Evolutionary conservation across 2,797 vertebrate genomes (phyloP), one percentile per base, ranked within the genome.

Genomic region (Pseudopleuronectes americanus): DNA sequence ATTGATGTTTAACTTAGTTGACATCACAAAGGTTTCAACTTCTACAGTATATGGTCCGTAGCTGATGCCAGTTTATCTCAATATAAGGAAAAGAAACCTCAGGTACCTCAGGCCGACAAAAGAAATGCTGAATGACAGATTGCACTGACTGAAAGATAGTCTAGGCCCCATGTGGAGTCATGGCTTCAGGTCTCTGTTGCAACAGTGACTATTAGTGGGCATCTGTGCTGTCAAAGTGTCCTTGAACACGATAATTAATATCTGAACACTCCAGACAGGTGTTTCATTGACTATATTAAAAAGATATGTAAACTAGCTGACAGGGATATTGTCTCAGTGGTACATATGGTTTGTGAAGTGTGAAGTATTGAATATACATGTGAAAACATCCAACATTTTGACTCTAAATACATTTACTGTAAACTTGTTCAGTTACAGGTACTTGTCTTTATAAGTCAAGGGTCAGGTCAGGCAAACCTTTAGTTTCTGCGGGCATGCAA

Each of bases 381-480:
- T 43, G 41, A 43, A 13, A 43, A 43, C 14, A 41, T 16, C 1
- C 1, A 41, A 41, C 10, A 41, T 41, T 41, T 41, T 12, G 38
- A 31, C 31, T 33, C 8, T 33, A 10, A 38, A 38, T 13, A 13
- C 36, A 38, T 43, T 43, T 14, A 2, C 1, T n/a, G n/a, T n/a
- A n/a, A n/a, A 55, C 12, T 51, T 13, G 4, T 13, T 71, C 23
- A 22, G 10, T 38, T 19, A 64, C 16, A 2, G 1, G 17, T 59
- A 57, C 12, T 60, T 4, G 21, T 14, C 49, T 55, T 53, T 19
- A 45, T 19, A 61, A 16, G 47, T 65, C 64, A 77, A 59, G 62
- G 48, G 38, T 58, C 49, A 74, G 53, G 23, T n/a, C 43, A 26
- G 19, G 14, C 7, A 66, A 41, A 16, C 17, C 63, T 36, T 22